A percentile compares a stretch with the other conserved stretches of the same genome.
These are phyloP conservation scores for Apoderus coryli DNA, from an alignment of 2,888 invertebrate genomes.

Conservation along the genomic window DNA sequence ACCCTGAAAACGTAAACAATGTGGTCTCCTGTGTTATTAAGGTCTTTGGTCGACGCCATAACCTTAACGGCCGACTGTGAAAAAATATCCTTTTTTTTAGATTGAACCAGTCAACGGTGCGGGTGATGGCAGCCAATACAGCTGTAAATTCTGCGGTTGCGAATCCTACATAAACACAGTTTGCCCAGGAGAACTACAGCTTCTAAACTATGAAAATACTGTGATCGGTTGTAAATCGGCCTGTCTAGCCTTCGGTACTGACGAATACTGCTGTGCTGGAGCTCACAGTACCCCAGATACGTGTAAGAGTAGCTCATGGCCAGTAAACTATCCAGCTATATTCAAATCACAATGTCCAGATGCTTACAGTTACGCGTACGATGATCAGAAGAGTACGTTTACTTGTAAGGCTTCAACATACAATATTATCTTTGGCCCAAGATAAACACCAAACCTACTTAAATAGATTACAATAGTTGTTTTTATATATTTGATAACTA, in stretches of 20 bases:
- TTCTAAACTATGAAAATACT: constrained; percentile 19
- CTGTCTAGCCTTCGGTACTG: constrained; percentile 33
- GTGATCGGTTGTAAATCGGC: constrained; percentile 35
- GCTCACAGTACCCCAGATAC: constrained; percentile 28
- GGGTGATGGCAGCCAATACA: constrained; percentile 25
- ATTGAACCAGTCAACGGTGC: constrained; percentile 23
- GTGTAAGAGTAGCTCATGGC: constrained; percentile 28
- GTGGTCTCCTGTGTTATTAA: too few species aligned
- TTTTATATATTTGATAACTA: too few species aligned
- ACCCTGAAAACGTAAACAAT: too few species aligned
- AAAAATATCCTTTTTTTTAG: too few species aligned
- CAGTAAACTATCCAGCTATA: constrained; percentile 27
- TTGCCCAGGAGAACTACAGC: constrained; percentile 29
- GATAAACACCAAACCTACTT: too few species aligned
- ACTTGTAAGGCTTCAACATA: constrained; percentile 29
- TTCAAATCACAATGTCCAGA: constrained; percentile 36
- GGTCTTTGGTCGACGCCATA: too few species aligned
- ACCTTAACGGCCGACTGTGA: too few species aligned
- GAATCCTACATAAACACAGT: constrained; percentile 25
- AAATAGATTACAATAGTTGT: too few species aligned
- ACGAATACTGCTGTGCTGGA: constrained; percentile 34
- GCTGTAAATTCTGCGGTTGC: constrained; percentile 29
- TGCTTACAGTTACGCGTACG: constrained; percentile 38
- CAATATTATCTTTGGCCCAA: constrained; percentile 22
- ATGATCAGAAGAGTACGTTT: constrained; percentile 34